Evolutionary conservation across 2,797 vertebrate species (phyloP).

Genomic region (Pterois miles): DNA sequence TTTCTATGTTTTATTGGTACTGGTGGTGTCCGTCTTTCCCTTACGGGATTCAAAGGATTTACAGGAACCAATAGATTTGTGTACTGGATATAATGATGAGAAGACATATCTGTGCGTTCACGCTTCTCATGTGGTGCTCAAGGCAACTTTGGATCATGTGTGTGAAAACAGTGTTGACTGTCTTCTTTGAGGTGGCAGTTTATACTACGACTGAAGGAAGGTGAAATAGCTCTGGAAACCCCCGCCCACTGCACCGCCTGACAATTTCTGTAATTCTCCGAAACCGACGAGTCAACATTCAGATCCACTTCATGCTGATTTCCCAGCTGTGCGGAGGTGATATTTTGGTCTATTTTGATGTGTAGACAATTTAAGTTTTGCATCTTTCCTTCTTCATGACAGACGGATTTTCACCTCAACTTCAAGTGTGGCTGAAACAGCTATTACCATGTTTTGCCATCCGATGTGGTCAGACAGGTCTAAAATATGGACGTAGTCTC

Average conservation of each 20-base stretch:
- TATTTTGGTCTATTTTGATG: background rate
- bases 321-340: no score
- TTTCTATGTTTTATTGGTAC: background rate
- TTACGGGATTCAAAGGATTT: background rate
- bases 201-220: background rate
- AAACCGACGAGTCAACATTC: no score
- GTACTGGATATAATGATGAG: background rate
- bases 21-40: background rate
- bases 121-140: background rate
- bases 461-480: background rate
- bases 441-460: background rate
- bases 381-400: background rate
- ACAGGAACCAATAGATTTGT: background rate
- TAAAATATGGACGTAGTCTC: no score
- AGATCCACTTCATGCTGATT: no score
- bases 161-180: background rate
- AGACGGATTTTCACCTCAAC: background rate
- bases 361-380: background rate
- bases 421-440: background rate
- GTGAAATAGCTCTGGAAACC: background rate
- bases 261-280: no score
- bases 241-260: no score
- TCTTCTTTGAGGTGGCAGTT: background rate
- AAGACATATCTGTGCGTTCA: background rate
- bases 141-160: background rate